phyloP scores from a whole-genome alignment of 2,888 invertebrate species.

The Heteromyza rotundicornis region DNA sequence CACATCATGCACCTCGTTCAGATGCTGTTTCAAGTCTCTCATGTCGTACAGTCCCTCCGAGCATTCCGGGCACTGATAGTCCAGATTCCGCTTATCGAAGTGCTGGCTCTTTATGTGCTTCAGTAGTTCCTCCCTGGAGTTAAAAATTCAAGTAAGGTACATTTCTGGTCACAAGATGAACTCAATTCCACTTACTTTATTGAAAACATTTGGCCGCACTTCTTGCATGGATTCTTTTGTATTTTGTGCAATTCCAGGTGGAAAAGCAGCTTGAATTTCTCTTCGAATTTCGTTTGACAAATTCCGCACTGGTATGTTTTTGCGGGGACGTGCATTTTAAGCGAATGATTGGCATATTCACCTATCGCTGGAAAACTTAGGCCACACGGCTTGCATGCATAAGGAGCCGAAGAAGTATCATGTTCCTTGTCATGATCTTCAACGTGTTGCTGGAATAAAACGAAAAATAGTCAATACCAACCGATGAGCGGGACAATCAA shows the following conservation, averaged over 20 bases:
- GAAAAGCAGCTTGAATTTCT: conserved; percentile 33
- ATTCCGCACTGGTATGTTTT: conserved; percentile 32
- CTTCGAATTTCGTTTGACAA: conserved; percentile 31
- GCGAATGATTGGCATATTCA: conserved; percentile 30
- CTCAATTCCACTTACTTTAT: conserved; percentile 29
- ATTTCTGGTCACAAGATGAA: too few relatives aligned
- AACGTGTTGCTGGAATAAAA: conserved; percentile 30
- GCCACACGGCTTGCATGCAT: conserved; percentile 29
- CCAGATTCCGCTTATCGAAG: conserved; percentile 29
- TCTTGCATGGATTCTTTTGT: conserved; percentile 31
- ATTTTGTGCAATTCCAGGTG: conserved; percentile 35
- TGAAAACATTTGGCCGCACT: conserved; percentile 31
- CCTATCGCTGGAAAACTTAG: conserved; percentile 21
- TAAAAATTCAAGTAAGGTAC: background rate
- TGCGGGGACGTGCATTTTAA: conserved; percentile 26
- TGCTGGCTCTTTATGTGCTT: conserved; percentile 31
- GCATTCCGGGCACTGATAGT: conserved; percentile 31
- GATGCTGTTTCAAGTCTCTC: conserved; percentile 32
- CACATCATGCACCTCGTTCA: conserved; percentile 28
- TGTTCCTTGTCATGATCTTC: conserved; percentile 30
- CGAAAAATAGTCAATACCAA: too few relatives aligned
- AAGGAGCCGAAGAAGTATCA: too few relatives aligned
- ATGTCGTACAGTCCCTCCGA: conserved; percentile 29
- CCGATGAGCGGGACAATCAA: too few relatives aligned
- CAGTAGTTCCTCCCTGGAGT: conserved; percentile 29